Percentiles rank a stretch among this genome's conserved stretches.
Conservation (phyloP, 2,113 vertebrate genomes). For the Chaenocephalus aceratus region DNA sequence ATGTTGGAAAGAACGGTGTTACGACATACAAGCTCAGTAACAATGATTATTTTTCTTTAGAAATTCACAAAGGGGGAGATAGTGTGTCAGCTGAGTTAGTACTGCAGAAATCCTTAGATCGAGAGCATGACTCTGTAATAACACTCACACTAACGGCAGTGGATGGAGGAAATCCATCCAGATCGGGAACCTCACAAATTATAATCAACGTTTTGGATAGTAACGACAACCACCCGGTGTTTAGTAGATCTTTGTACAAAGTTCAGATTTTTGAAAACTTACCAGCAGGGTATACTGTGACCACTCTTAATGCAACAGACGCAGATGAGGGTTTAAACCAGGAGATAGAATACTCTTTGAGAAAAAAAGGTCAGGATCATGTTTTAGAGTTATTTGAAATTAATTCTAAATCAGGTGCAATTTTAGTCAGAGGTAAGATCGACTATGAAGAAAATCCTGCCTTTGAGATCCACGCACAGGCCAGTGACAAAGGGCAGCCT, state of each 20-base stretch:
- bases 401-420: conserved; percentile 10
- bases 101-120: conserved; percentile 17
- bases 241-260: conserved; percentile 16
- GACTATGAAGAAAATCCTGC: conserved; percentile 8
- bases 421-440: conserved; percentile 4
- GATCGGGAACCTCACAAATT: conserved; percentile 15
- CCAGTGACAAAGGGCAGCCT: conserved; percentile 13
- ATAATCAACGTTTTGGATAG: background rate
- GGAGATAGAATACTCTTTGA: conserved; percentile 7
- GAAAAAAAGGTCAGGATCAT: conserved; percentile 3
- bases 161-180: conserved; percentile 21
- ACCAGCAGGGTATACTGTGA: background rate
- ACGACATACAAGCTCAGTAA: conserved; percentile 24
- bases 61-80: conserved; percentile 6
- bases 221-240: conserved; percentile 24
- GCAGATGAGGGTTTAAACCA: conserved; percentile 18
- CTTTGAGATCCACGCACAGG: conserved; percentile 19
- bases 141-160: conserved; percentile 31
- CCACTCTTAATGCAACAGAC: conserved; percentile 16
- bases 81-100: conserved; percentile 29
- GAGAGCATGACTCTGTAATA: conserved; percentile 11
- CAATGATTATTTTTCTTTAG: conserved; percentile 34
- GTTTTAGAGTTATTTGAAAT: conserved; percentile 3
- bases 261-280: background rate
- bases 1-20: conserved; percentile 19